Evolutionary conservation across 1,140 invertebrate genomes (phyloP).

Genomic region (Drosophila ercepeae): DNA sequence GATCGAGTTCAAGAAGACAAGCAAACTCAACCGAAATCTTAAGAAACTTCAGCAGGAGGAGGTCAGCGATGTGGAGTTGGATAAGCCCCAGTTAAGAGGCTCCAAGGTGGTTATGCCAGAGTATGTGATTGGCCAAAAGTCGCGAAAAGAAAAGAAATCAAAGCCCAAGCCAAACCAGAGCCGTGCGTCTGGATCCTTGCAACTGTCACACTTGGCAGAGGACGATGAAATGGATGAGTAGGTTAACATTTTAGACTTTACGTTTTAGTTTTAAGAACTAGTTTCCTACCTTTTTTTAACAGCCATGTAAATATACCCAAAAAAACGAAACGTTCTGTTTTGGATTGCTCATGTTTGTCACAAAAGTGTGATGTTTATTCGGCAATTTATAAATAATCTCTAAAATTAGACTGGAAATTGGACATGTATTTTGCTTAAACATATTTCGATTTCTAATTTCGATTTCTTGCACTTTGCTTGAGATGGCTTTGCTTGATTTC

Average conservation of each 20-base stretch:
- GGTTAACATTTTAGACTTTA: constrained; percentile 13
- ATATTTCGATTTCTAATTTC: constrained; percentile 1
- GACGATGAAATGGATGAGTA: constrained; percentile 83
- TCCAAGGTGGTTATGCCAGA: constrained; percentile 91
- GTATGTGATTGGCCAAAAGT: constrained; percentile 90
- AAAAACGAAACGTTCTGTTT: not conserved
- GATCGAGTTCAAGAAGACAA: constrained; percentile 85
- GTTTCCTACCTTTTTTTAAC: not conserved
- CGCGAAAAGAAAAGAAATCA: constrained; percentile 74
- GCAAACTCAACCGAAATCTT: constrained; percentile 64
- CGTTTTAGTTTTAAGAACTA: not conserved
- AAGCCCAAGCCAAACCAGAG: constrained; percentile 62
- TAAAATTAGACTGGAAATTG: constrained; percentile 4
- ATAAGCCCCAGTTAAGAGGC: constrained; percentile 86
- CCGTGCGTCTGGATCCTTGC: constrained; percentile 83
- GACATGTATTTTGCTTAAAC: not conserved
- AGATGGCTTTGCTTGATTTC: not conserved
- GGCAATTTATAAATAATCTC: not conserved
- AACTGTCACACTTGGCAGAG: constrained; percentile 87
- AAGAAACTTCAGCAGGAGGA: constrained; percentile 74
- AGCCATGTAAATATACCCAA: not conserved
- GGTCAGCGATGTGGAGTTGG: constrained; percentile 62
- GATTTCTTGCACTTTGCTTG: not conserved
- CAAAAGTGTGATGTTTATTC: not conserved
- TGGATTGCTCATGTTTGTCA: not conserved